Evolutionary conservation across 2,797 vertebrate genomes (phyloP), one percentile per base, ranked within the genome.

Genomic region (Hipposideros larvatus): DNA sequence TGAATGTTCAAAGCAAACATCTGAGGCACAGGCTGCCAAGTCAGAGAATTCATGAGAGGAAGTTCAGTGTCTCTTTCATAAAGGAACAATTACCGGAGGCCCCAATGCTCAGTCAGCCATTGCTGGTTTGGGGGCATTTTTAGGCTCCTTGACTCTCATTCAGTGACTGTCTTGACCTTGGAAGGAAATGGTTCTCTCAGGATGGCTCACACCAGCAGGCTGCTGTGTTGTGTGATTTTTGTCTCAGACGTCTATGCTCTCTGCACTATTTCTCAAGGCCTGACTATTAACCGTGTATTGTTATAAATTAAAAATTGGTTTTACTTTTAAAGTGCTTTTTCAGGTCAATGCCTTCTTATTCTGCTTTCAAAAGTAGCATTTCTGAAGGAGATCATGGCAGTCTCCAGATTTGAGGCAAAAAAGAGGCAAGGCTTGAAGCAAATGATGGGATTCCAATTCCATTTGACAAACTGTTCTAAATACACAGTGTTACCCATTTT

Each of bases 221-320:
- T 46, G 24, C 41, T 65, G 2, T 11, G 26, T 37, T 4, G 6
- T 14, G 0, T 71, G n/a, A 22, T 73, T 73, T 53, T 24, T 82
- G 21, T 71, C 91, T 75, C 31, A 18, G 59, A n/a, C 71, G 46
- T 78, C 2, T 10, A 26, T 24, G 24, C 85, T 15, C 1, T 31
- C 66, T 66, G 2, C 10, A 46, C 4, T 37, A 0, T 73, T 87
- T 74, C 51, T 95, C 26, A 41, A 70, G 82, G 16, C 34, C 43
- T 77, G 21, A 19, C 37, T 80, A 22, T 70, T 79, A 55, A 57
- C 61, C 22, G 24, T 71, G 18, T 63, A 26, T 66, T 87, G 88
- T 53, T 92, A 41, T n/a, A 51, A 61, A 89, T 78, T 59, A 96
- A 94, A 71, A 87, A 73, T 6, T 93, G n/a, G 10, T 71, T 94